phyloP scores from a whole-genome alignment of 2,113 vertebrate species.

The Fulmarus glacialis region DNA sequence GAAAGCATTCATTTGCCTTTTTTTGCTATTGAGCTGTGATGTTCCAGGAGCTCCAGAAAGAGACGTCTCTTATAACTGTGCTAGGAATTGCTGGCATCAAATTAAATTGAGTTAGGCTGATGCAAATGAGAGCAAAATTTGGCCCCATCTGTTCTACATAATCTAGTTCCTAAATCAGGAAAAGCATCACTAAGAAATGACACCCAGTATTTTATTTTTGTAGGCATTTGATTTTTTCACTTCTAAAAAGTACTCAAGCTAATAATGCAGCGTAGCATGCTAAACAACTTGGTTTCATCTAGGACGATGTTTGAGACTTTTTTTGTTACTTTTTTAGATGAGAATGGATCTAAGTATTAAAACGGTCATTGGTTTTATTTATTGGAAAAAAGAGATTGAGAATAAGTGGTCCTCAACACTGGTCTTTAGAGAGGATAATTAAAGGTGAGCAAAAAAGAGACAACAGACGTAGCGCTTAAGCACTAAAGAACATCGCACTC shows the following conservation, averaged over 20 bases:
- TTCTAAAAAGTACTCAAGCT: background rate
- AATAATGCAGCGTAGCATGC: background rate
- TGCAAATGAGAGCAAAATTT: constrained; percentile 49
- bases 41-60: constrained; percentile 3
- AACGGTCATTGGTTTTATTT: background rate
- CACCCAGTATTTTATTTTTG: background rate
- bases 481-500: background rate
- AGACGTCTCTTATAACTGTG: background rate
- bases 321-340: background rate
- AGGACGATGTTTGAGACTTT: background rate
- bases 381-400: background rate
- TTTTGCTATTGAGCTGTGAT: background rate
- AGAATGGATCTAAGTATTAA: background rate
- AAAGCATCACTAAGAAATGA: background rate
- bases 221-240: background rate
- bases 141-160: constrained; percentile 35
- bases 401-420: background rate
- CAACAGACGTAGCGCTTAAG: background rate
- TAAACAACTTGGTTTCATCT: background rate
- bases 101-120: constrained; percentile 6
- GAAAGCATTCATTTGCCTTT: background rate
- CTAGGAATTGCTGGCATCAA: background rate
- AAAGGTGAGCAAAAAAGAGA: background rate
- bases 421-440: background rate
- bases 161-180: constrained; percentile 10